These are phyloP conservation scores for Cephalotes varians DNA, from an alignment of 2,888 invertebrate genomes.

Conservation along the genomic window DNA sequence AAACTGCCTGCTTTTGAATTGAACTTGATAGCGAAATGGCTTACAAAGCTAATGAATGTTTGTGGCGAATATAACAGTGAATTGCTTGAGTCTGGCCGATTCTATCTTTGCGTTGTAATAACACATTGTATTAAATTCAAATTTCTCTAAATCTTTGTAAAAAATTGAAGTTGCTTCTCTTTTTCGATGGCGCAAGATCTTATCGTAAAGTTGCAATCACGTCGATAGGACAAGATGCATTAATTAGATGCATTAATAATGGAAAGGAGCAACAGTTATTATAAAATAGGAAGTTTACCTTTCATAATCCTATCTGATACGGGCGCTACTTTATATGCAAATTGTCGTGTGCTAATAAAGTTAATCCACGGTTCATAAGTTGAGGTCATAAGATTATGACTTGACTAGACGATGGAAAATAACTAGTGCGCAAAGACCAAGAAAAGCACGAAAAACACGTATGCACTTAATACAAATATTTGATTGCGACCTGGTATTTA, in stretches of 20 bases:
- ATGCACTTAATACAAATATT: conserved; percentile 26
- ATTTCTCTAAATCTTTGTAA: not conserved
- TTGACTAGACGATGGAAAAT: conserved; percentile 34
- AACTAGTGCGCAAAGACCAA: conserved; percentile 1
- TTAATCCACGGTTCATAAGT: conserved; percentile 60
- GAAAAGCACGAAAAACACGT: conserved; percentile 20
- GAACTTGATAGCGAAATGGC: conserved; percentile 19
- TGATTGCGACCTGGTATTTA: conserved; percentile 23
- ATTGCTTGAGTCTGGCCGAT: not conserved
- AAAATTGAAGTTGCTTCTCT: not conserved
- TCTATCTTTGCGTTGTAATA: not conserved
- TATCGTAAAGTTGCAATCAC: conserved; percentile 19
- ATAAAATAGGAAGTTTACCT: conserved; percentile 65
- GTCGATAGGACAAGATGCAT: conserved; percentile 60
- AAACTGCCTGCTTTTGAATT: conserved; percentile 17
- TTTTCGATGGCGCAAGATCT: conserved; percentile 36
- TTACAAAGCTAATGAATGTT: conserved; percentile 40
- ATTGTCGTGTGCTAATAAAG: conserved; percentile 71
- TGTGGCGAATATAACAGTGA: conserved; percentile 15
- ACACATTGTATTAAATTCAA: not conserved
- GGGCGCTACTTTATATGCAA: conserved; percentile 72
- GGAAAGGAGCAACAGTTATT: conserved; percentile 65
- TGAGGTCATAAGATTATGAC: conserved; percentile 1
- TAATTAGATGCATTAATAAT: conserved; percentile 57
- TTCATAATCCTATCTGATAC: conserved; percentile 67